Base-by-base conservation (phyloP, 2,888 invertebrate genomes). In the Eupithecia abbreviata region DNA sequence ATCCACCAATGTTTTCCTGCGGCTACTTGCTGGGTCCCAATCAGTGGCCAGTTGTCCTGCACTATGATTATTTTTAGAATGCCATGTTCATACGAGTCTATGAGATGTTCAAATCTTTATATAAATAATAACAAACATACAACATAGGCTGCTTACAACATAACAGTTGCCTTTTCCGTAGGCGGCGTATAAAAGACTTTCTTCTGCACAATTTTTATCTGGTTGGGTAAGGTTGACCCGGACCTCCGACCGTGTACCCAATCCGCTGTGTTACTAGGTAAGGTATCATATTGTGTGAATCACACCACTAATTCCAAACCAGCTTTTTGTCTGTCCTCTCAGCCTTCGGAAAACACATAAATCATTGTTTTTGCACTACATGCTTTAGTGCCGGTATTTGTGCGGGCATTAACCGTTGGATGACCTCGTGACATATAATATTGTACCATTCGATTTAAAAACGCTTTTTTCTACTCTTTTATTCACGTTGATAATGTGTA, bases 321-420 rank as follows among this genome's bases (percentile, higher is more conserved):
- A 42, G 43, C n/a, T 67, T 43, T 67, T 66, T 43, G n/a, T 7
- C 67, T 15, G 45, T 45, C 42, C 67, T 77, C 77, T 79, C 67
- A 67, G 67, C 67, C 67, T n/a, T 67, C 43, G 15, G 43, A 68
- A 68, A 68, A 43, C 45, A 68, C 67, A 67, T 68, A n/a, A n/a
- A 0, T 68, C 45, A 68, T 68, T 68, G 45, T 43, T 68, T 68
- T 68, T 68, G 45, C 45, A 68, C 45, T 45, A n/a, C 67, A 45
- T 68, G 67, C 45, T 68, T 68, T 68, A 68, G 0, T 68, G 45
- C 45, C 67, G 18, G 45, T 68, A n/a, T n/a, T 45, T 68, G 45
- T 68, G 45, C 67, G 45, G 45, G 45, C 10, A 10, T 45, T 45
- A 45, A 68, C 45, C n/a, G 67, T 62, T 58, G 58, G 41, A 7